phyloP scores from a whole-genome alignment of 2,113 vertebrate genomes.

The Pseudois nayaur region DNA sequence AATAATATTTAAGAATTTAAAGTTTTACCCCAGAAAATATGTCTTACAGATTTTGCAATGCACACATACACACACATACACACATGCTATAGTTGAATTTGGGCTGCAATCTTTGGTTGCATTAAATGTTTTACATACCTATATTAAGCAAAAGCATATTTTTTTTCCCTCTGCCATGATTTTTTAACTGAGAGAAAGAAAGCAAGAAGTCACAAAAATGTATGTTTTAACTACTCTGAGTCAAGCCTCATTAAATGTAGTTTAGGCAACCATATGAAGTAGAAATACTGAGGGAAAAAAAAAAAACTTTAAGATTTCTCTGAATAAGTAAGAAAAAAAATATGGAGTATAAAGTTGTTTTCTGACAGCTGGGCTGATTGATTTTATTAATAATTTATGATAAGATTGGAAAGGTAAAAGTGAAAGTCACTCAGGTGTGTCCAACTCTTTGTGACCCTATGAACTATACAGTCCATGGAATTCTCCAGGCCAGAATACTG shows the following conservation, averaged over 20 bases:
- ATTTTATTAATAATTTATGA: background rate
- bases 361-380: background rate
- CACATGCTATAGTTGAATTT: background rate
- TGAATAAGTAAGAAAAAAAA: background rate
- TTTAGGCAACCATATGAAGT: background rate
- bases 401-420: background rate
- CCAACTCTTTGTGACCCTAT: background rate
- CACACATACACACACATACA: background rate
- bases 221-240: background rate
- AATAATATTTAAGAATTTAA: background rate
- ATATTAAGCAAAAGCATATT: background rate
- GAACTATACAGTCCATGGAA: background rate
- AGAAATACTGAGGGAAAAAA: background rate
- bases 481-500: background rate
- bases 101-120: background rate
- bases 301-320: background rate
- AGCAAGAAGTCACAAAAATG: background rate
- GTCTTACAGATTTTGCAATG: background rate
- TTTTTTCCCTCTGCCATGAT: background rate
- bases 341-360: background rate
- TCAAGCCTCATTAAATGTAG: background rate
- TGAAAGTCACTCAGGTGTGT: fast-evolving
- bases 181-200: background rate
- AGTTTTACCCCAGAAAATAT: background rate
- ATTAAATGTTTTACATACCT: background rate